These are phyloP conservation scores for Hystrix brachyura DNA, from an alignment of 2,113 vertebrate genomes.

Conservation along the genomic window DNA sequence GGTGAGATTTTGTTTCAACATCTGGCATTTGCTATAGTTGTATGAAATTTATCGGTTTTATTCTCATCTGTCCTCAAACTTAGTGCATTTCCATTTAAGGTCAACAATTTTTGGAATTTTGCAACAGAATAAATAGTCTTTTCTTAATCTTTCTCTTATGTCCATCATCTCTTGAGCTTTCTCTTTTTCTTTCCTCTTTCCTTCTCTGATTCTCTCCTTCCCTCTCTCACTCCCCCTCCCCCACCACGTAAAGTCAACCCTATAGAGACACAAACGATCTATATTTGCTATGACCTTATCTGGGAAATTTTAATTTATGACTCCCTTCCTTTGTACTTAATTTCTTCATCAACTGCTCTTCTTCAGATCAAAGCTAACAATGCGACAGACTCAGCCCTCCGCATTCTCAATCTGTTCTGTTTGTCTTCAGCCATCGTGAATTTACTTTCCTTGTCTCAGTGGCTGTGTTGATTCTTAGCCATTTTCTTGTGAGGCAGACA, in stretches of 20 bases:
- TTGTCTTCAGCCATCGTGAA: constrained; percentile 14
- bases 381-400: not conserved
- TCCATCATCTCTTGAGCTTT: not conserved
- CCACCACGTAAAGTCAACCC: not conserved
- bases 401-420: not conserved
- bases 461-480: not conserved
- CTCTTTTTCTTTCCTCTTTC: not conserved
- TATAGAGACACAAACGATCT: not conserved
- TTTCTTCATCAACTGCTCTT: constrained; percentile 6
- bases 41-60: constrained; percentile 68
- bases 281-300: not conserved
- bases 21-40: constrained; percentile 39
- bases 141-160: constrained; percentile 26
- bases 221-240: not conserved
- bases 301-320: constrained; percentile 20
- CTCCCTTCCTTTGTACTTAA: not conserved
- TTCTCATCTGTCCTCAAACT: constrained; percentile 65
- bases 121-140: constrained; percentile 57
- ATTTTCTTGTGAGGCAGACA: constrained; percentile 1
- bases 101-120: constrained; percentile 59
- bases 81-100: constrained; percentile 55
- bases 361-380: constrained; percentile 36
- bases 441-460: not conserved
- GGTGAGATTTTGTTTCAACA: constrained; percentile 61
- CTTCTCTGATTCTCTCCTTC: accelerated